These are phyloP conservation scores for Bubo blakistoni DNA, from an alignment of 2,113 vertebrate species.

Conservation along the genomic window DNA sequence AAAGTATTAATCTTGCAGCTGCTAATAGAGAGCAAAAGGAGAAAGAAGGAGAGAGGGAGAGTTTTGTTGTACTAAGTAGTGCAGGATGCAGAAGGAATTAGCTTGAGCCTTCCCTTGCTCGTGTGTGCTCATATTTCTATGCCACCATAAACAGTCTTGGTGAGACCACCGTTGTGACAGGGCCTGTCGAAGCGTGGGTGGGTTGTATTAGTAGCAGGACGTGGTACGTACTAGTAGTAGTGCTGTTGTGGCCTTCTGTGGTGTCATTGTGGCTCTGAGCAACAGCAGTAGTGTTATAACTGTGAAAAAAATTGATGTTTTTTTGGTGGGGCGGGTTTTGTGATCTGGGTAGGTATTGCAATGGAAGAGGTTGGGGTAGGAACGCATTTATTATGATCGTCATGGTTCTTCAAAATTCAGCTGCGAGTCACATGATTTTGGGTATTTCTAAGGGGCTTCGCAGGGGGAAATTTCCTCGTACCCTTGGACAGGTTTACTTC, in stretches of 20 bases:
- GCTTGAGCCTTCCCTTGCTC: background rate
- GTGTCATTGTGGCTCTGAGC: background rate
- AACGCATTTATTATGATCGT: background rate
- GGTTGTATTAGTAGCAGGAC: rapidly evolving
- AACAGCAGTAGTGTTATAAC: rapidly evolving
- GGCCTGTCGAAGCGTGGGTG: background rate
- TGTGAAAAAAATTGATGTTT: background rate
- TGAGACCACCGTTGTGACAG: background rate
- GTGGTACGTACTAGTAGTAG: rapidly evolving
- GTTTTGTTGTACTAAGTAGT: background rate
- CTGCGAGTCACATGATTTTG: background rate
- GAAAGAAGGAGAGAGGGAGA: background rate
- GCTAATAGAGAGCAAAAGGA: conserved; percentile 19
- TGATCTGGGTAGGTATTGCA: background rate
- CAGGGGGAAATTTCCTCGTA: background rate
- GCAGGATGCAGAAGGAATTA: background rate
- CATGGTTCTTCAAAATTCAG: background rate
- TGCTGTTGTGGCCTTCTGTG: rapidly evolving
- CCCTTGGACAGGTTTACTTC: background rate
- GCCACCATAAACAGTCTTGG: background rate
- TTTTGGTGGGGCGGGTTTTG: background rate
- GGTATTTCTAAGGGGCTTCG: background rate
- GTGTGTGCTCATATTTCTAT: background rate
- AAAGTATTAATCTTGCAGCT: conserved; percentile 16
- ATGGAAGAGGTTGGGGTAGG: background rate